Conservation (phyloP, 2,797 vertebrate genomes). For the Tachyglossus aculeatus region DNA sequence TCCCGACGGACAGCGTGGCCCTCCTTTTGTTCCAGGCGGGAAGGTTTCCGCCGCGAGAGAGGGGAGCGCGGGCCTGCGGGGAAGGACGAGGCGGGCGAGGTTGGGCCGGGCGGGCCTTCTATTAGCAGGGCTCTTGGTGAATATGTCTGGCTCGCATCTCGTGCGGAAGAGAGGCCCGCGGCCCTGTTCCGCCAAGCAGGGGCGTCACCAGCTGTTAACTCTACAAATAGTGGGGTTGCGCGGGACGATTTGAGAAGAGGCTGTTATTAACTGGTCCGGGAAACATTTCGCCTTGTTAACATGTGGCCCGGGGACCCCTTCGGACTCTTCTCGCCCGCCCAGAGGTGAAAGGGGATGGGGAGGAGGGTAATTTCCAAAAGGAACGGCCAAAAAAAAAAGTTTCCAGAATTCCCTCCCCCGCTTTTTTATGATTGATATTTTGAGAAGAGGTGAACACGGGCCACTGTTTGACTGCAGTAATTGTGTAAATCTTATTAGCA, state of each 20-base stretch:
- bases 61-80: conserved; percentile 50
- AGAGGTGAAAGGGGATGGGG: too few relatives aligned
- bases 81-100: conserved; percentile 18
- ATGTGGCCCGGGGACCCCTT: conserved; percentile 15
- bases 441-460: conserved; percentile 73
- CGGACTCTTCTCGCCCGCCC: neutral
- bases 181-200: conserved; percentile 55
- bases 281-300: conserved; percentile 73
- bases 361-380: too few relatives aligned
- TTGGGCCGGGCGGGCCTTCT: conserved; percentile 46
- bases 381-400: too few relatives aligned
- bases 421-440: conserved; percentile 71
- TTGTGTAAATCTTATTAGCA: conserved; percentile 80
- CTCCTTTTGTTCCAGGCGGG: neutral
- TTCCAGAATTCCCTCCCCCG: conserved; percentile 34
- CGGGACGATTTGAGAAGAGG: conserved; percentile 70
- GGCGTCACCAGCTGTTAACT: conserved; percentile 68
- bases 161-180: conserved; percentile 46
- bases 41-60: conserved; percentile 43
- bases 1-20: too few relatives aligned
- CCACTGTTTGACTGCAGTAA: conserved; percentile 76
- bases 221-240: conserved; percentile 66
- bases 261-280: conserved; percentile 70
- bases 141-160: conserved; percentile 65
- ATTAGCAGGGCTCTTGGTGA: conserved; percentile 65